Evolutionary conservation across 2,113 vertebrate genomes (phyloP).

Genomic region (Varanus salvator): DNA sequence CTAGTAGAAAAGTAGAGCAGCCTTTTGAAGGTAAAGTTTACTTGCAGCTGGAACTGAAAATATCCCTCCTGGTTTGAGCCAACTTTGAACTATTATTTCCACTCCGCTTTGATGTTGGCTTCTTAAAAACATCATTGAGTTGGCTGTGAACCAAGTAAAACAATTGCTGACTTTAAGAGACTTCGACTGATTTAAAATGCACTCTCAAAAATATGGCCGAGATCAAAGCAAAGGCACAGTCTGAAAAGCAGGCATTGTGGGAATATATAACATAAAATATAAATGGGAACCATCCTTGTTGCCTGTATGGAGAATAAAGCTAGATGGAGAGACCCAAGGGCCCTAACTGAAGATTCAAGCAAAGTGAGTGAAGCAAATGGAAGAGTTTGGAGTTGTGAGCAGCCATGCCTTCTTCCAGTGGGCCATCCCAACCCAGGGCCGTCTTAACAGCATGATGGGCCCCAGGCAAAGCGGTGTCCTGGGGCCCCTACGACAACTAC

Average conservation of each 20-base stretch:
- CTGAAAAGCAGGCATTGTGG: neutral
- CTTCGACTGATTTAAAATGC: neutral
- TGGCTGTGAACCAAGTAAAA: neutral
- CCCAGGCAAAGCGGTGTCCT: too few relatives aligned
- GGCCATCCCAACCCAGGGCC: too few relatives aligned
- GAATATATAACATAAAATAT: neutral
- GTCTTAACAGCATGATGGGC: too few relatives aligned
- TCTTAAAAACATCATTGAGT: too few relatives aligned
- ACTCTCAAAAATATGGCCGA: neutral
- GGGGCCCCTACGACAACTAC: too few relatives aligned
- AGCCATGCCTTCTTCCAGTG: too few relatives aligned
- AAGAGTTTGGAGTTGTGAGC: too few relatives aligned
- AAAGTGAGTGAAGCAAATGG: neutral
- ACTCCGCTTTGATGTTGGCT: neutral
- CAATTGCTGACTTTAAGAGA: neutral
- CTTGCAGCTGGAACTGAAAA: neutral
- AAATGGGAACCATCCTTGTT: neutral
- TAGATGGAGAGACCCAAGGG: neutral
- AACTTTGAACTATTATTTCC: neutral
- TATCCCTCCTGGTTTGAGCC: neutral
- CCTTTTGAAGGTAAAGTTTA: neutral
- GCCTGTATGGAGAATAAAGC: neutral
- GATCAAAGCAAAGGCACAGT: neutral
- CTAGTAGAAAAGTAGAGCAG: neutral
- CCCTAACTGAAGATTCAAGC: neutral